phyloP scores from a whole-genome alignment of 2,888 invertebrate species.

The Idaea aversata region DNA sequence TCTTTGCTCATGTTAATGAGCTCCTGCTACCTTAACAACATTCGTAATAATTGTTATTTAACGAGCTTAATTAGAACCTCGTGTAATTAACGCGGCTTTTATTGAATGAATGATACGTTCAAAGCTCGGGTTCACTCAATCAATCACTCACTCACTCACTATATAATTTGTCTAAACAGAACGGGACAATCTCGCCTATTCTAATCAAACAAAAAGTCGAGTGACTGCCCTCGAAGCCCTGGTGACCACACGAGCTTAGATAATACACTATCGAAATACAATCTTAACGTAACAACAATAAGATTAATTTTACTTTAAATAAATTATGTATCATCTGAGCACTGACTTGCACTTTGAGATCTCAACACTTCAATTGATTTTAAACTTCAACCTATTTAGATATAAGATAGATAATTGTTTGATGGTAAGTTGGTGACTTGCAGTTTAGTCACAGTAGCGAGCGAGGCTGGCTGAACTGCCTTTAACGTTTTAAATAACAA shows the following conservation, averaged over 20 bases:
- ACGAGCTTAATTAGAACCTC: neutral
- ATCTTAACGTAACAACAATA: neutral
- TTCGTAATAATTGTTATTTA: slow-evolving; percentile 3
- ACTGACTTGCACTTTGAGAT: neutral
- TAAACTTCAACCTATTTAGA: neutral
- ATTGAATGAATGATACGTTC: neutral
- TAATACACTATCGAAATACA: neutral
- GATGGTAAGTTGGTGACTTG: slow-evolving; percentile 31
- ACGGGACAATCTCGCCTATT: slow-evolving; percentile 21
- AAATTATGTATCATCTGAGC: neutral
- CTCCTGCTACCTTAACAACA: slow-evolving; percentile 4
- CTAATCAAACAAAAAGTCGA: slow-evolving; percentile 17
- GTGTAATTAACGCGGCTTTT: neutral
- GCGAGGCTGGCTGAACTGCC: slow-evolving; percentile 6
- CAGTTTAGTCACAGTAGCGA: slow-evolving; percentile 33
- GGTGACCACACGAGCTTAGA: neutral
- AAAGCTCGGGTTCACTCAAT: neutral
- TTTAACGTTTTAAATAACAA: slow-evolving; percentile 15
- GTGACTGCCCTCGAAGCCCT: slow-evolving; percentile 20
- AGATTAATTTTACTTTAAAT: slow-evolving; percentile 4
- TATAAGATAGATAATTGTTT: neutral
- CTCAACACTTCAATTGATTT: neutral
- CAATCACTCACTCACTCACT: slow-evolving; percentile 11
- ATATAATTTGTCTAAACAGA: slow-evolving; percentile 28
- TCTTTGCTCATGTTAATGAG: neutral